Evolutionary conservation across 2,888 invertebrate genomes (phyloP).

Genomic region (Hemicrepidius hirtus): DNA sequence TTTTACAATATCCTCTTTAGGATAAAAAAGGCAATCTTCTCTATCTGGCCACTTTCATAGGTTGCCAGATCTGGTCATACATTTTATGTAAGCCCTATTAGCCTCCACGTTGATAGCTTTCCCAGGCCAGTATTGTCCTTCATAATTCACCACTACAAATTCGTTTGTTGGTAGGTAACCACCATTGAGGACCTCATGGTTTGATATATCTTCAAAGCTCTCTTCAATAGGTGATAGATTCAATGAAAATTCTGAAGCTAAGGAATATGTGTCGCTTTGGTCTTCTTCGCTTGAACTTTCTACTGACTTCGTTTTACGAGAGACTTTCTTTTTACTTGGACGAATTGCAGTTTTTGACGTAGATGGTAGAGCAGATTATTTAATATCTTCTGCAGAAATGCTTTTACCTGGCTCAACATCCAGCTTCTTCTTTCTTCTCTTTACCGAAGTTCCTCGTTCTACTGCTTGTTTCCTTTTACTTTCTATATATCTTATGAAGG

Average conservation of each 20-base stretch:
- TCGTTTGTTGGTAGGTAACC: neutral
- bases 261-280: neutral
- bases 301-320: constrained; percentile 1
- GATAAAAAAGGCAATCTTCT: no score
- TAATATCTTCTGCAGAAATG: constrained; percentile 1
- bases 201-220: no score
- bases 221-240: no score
- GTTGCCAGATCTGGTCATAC: constrained; percentile 2
- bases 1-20: neutral
- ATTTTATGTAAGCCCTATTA: neutral
- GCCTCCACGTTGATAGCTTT: no score
- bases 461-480: neutral
- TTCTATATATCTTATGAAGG: neutral
- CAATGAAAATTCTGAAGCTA: no score
- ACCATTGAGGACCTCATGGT: neutral
- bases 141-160: neutral
- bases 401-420: neutral
- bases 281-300: neutral
- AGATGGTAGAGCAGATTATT: neutral
- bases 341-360: constrained; percentile 2
- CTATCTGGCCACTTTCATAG: neutral
- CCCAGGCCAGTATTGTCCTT: no score
- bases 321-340: constrained; percentile 2
- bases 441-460: neutral
- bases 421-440: neutral